Base-by-base conservation (phyloP, 2,797 vertebrate genomes). In the Sebastes cheni region DNA sequence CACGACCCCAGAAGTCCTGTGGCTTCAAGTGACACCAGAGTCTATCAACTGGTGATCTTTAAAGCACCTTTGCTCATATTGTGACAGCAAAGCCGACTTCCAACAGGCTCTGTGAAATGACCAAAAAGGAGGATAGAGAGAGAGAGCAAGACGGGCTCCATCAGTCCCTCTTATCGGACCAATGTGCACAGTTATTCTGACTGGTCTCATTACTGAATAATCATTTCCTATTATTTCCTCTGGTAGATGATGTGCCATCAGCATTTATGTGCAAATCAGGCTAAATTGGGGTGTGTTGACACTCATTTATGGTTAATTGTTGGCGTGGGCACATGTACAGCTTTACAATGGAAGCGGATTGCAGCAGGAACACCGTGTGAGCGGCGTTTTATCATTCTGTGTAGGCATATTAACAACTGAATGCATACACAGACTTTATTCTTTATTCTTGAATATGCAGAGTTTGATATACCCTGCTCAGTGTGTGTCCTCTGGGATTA, bases 231-330 rank as follows among this genome's bases (percentile, higher is more conserved):
- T 67, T 60, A 34, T 42, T 75, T 36, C 20, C 6, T 29, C 30
- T 22, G 23, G 18, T 9, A 29, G 8, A 73, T 36, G 42, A 73
- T 55, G 64, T 2, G 23, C 25, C 4, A 22, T 25, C 4, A 22
- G 4, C 56, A 79, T 75, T 75, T 58, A 36, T 54, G 20, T 23
- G 56, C 22, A 79, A 77, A 76, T 73, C 9, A 77, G 50, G 64
- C 60, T 67, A 36, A 80, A 77, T 20, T 30, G 13, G 5, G 32
- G 18, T 74, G 55, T 29, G 23, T 4, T 54, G 13, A 54, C 25
- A 75, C 23, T n/a, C 25, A 50, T 64, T 71, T 61, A 42, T 30
- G 18, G 18, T 67, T 61, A 52, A 67, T 16, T 59, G 46, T 42
- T 36, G 52, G 39, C 52, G 13, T 23, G 5, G 30, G 25, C 42